These are phyloP conservation scores for Diorhabda elongata DNA, from an alignment of 1,140 invertebrate genomes.

Conservation along the genomic window DNA sequence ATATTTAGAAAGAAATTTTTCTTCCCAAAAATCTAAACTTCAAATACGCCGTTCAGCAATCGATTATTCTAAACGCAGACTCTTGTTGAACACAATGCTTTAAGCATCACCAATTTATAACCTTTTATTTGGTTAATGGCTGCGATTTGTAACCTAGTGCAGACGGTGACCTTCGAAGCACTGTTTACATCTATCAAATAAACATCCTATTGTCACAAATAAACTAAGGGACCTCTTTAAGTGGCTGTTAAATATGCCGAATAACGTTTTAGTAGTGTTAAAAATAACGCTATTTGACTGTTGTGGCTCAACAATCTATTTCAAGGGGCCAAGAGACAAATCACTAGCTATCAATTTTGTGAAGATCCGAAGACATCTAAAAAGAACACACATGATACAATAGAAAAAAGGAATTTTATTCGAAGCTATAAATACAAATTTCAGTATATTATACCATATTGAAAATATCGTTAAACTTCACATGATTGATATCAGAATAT, in stretches of 20 bases:
- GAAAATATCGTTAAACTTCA: too few relatives aligned
- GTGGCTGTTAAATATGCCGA: slow-evolving; percentile 1
- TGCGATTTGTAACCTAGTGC: slow-evolving; percentile 23
- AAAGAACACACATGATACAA: not conserved
- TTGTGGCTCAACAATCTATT: not conserved
- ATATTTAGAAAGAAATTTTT: slow-evolving; percentile 1
- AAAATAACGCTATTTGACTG: not conserved
- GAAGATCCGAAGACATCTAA: not conserved
- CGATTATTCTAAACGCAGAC: not conserved
- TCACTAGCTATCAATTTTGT: not conserved
- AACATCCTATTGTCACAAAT: not conserved
- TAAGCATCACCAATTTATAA: slow-evolving; percentile 28
- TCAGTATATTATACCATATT: too few relatives aligned
- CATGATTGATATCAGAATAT: too few relatives aligned
- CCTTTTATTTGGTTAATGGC: slow-evolving; percentile 27
- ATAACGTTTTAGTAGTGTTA: not conserved
- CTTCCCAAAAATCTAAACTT: not conserved
- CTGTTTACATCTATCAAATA: slow-evolving; percentile 1
- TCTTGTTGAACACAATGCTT: slow-evolving; percentile 8
- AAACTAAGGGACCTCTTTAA: not conserved
- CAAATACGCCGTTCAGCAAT: not conserved
- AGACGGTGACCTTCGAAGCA: slow-evolving; percentile 12
- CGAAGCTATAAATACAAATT: too few relatives aligned
- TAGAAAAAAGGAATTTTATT: too few relatives aligned
- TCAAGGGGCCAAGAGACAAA: slow-evolving; percentile 3